Evolutionary conservation across 1,140 invertebrate species (phyloP).

Genomic region (Aethina tumida): DNA sequence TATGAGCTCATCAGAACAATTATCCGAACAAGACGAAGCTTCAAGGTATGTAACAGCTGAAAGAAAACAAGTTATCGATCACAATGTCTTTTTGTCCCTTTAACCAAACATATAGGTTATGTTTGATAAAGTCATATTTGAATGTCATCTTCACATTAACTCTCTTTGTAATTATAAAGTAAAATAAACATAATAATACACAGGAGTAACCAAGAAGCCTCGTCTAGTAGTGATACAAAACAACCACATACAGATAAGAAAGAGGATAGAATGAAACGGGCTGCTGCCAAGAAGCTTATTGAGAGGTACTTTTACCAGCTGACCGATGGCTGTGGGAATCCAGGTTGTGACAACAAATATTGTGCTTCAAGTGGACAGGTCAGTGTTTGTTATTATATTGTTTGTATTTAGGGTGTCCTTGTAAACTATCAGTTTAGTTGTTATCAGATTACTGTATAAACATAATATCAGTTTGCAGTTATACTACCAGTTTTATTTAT

Average conservation of each 20-base stretch:
- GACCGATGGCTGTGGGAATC: constrained; percentile 81
- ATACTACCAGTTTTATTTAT: too few species aligned
- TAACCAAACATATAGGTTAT: constrained; percentile 18
- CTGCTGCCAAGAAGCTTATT: constrained; percentile 77
- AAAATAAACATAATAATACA: constrained; percentile 6
- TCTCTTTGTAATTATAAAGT: constrained; percentile 14
- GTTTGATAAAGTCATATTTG: constrained; percentile 24
- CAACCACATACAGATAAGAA: constrained; percentile 21
- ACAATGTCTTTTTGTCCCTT: constrained; percentile 3
- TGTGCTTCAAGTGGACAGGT: constrained; percentile 85
- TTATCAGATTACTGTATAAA: too few species aligned
- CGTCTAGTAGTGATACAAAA: constrained; percentile 30
- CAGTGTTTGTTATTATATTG: constrained; percentile 19
- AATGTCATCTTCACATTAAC: constrained; percentile 23
- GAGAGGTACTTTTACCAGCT: constrained; percentile 89
- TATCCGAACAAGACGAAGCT: constrained; percentile 31
- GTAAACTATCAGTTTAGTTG: too few species aligned
- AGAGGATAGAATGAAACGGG: constrained; percentile 71
- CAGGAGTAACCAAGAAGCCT: constrained; percentile 33
- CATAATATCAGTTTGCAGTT: too few species aligned
- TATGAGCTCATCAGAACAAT: constrained; percentile 33
- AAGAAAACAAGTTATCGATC: not conserved
- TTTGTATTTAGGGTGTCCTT: too few species aligned
- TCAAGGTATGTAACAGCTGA: constrained; percentile 28
- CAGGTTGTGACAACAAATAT: constrained; percentile 69